Conservation (phyloP, 2,797 vertebrate species). For the Chelonia mydas region DNA sequence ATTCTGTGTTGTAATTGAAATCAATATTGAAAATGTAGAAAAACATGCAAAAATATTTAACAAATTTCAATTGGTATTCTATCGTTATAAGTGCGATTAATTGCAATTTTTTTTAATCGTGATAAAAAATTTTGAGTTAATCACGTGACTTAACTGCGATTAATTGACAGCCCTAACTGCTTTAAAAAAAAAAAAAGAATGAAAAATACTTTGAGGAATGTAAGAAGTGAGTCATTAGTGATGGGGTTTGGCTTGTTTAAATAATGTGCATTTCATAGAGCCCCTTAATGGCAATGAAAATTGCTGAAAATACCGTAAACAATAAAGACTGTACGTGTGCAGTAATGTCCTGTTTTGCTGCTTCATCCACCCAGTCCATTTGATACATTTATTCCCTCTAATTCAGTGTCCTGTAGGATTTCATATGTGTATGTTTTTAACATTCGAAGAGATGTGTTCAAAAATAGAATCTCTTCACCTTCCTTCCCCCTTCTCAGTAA, state of each 20-base stretch:
- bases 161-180: too few species aligned
- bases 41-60: too few species aligned
- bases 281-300: neutral
- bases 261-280: neutral
- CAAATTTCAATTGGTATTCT: too few species aligned
- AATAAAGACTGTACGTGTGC: neutral
- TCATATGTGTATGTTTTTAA: conserved; percentile 52
- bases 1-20: too few species aligned
- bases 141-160: too few species aligned
- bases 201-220: neutral
- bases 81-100: too few species aligned
- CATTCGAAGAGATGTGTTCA: conserved; percentile 61
- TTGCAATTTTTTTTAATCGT: too few species aligned
- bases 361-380: neutral
- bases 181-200: neutral
- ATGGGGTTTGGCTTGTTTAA: neutral
- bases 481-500: neutral
- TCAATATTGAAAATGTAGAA: too few species aligned
- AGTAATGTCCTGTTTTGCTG: neutral
- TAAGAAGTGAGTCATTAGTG: neutral
- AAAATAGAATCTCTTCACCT: conserved; percentile 61
- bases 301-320: neutral
- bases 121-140: too few species aligned
- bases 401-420: conserved; percentile 45
- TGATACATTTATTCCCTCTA: neutral